Percentiles rank a stretch among this genome's conserved stretches.
phyloP scores from a whole-genome alignment of 2,888 invertebrate species.

The Drosophila subsilvestris region DNA sequence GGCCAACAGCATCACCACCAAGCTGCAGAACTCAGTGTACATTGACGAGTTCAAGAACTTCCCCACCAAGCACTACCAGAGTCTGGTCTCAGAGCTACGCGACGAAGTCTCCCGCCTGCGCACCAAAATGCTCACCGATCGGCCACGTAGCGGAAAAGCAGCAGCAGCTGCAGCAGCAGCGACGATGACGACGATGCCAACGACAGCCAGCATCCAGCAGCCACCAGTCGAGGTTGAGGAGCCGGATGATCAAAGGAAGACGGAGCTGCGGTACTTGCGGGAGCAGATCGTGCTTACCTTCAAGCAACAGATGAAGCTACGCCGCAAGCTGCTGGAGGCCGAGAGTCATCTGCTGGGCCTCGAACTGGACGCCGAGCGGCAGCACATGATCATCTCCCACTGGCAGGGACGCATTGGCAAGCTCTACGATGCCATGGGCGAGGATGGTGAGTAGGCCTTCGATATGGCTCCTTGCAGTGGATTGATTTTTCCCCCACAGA shows the following conservation, averaged over 20 bases:
- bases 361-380: slow-evolving; percentile 94
- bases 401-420: slow-evolving; percentile 94
- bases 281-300: slow-evolving; percentile 95
- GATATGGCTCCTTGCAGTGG: background rate
- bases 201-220: slow-evolving; percentile 39
- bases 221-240: slow-evolving; percentile 78
- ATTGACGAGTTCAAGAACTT: slow-evolving; percentile 84
- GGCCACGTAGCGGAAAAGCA: slow-evolving; percentile 85
- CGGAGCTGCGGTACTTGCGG: slow-evolving; percentile 88
- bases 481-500: slow-evolving; percentile 58
- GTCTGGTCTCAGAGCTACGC: slow-evolving; percentile 85
- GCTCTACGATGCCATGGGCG: slow-evolving; percentile 82
- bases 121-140: slow-evolving; percentile 91
- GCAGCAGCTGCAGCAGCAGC: slow-evolving; percentile 50
- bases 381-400: slow-evolving; percentile 93
- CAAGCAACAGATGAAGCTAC: slow-evolving; percentile 95
- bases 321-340: slow-evolving; percentile 94
- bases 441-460: slow-evolving; percentile 80
- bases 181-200: slow-evolving; percentile 4
- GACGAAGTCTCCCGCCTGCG: slow-evolving; percentile 93
- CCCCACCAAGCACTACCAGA: slow-evolving; percentile 84
- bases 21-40: slow-evolving; percentile 83
- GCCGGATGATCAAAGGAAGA: slow-evolving; percentile 84
- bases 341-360: slow-evolving; percentile 94
- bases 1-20: slow-evolving; percentile 94